Percentiles rank a stretch among this genome's conserved stretches.
Conservation (phyloP, 2,797 vertebrate genomes). For the Hydrophis major region DNA sequence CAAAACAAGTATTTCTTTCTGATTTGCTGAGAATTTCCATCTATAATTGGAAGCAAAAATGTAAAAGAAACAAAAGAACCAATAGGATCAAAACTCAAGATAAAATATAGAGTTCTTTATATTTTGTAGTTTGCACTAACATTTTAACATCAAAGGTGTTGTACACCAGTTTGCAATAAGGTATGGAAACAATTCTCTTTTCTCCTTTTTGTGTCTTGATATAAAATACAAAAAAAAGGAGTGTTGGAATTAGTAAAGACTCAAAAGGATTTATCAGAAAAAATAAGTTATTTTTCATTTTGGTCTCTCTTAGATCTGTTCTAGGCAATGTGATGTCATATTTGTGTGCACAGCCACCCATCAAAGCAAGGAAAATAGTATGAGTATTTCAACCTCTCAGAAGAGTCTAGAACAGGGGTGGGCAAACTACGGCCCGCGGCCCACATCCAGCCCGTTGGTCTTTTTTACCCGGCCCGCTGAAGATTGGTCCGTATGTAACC, state of each 20-base stretch:
- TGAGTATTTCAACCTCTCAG: no score
- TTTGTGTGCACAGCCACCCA: neutral
- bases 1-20: neutral
- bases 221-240: neutral
- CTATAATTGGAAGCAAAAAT: neutral
- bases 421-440: no score
- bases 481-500: no score
- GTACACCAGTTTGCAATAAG: neutral
- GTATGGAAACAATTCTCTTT: neutral
- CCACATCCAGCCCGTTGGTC: no score
- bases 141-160: neutral
- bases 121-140: neutral
- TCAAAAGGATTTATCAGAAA: neutral
- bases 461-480: no score
- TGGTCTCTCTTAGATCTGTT: neutral
- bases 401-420: no score
- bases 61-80: neutral
- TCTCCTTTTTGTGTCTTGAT: neutral
- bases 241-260: neutral
- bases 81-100: neutral
- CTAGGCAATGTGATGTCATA: neutral
- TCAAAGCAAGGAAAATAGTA: neutral
- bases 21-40: neutral
- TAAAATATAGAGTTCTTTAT: neutral
- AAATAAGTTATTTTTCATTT: neutral